A percentile compares a stretch with the other conserved stretches of the same genome.
Evolutionary conservation across 2,888 invertebrate genomes (phyloP).

Genomic region (Aquatica leii): DNA sequence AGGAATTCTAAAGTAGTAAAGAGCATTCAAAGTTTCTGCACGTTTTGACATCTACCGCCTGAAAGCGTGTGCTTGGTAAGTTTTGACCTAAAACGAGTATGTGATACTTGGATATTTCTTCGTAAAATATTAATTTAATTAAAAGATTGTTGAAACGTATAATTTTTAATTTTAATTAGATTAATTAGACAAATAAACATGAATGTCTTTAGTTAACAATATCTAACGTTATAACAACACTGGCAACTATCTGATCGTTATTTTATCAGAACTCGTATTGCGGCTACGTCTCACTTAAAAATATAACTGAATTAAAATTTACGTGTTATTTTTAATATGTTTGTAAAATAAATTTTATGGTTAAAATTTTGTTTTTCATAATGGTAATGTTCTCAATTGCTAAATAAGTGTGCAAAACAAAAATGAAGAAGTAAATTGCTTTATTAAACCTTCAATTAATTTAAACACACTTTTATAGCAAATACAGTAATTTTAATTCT

Average conservation of each 20-base stretch:
- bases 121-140: conserved; percentile 26
- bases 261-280: no score
- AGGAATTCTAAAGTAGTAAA: conserved; percentile 29
- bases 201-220: no score
- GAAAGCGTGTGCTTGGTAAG: conserved; percentile 26
- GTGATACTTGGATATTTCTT: conserved; percentile 7
- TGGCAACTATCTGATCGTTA: no score
- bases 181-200: neutral
- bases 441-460: neutral
- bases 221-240: no score
- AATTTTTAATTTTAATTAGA: neutral
- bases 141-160: conserved; percentile 17
- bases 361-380: no score
- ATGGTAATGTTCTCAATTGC: no score
- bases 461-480: neutral
- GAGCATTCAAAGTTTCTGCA: conserved; percentile 31
- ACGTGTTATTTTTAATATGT: no score
- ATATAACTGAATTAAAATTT: no score
- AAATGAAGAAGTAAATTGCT: neutral
- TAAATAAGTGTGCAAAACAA: neutral
- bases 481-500: conserved; percentile 3
- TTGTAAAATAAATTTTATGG: no score
- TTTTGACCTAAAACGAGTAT: conserved; percentile 21
- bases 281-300: no score
- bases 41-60: conserved; percentile 32